Percentiles rank a stretch among this genome's conserved stretches.
Conservation (phyloP, 1,140 invertebrate species). For the Drosophila sulfurigaster region DNA sequence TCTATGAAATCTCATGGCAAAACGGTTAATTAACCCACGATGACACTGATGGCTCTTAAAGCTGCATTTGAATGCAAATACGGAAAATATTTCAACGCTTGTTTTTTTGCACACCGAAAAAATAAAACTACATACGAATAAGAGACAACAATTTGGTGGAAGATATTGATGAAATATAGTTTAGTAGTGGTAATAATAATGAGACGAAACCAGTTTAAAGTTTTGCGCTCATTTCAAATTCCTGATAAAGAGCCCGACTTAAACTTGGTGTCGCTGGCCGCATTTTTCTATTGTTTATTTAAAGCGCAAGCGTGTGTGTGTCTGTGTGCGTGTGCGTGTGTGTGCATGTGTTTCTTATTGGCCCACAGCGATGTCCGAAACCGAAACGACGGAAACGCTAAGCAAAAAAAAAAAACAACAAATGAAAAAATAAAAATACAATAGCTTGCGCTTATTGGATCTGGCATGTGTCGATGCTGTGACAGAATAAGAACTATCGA, state of each 20-base stretch:
- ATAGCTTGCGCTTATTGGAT: conserved; percentile 32
- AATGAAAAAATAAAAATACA: conserved; percentile 53
- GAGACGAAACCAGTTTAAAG: conserved; percentile 62
- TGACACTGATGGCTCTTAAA: conserved; percentile 16
- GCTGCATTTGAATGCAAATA: conserved; percentile 42
- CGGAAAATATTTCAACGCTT: conserved; percentile 24
- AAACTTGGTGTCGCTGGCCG: conserved; percentile 28
- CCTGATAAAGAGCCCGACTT: conserved; percentile 51
- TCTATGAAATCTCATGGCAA: conserved; percentile 41
- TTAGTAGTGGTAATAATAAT: conserved; percentile 26
- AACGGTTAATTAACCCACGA: conserved; percentile 54
- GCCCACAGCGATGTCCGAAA: conserved; percentile 21
- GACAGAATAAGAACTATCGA: conserved; percentile 21
- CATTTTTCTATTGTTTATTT: conserved; percentile 50
- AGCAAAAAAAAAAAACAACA: conserved; percentile 42
- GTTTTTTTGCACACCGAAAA: conserved; percentile 34
- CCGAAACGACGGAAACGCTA: conserved; percentile 51
- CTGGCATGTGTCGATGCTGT: conserved; percentile 15
- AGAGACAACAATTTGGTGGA: conserved; percentile 33
- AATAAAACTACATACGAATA: conserved; percentile 19
- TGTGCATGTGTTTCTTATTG: conserved; percentile 35
- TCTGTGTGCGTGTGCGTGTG: conserved; percentile 25
- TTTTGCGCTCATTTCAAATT: conserved; percentile 63
- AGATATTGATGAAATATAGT: conserved; percentile 30
- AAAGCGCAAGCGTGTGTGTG: conserved; percentile 3